phyloP scores from a whole-genome alignment of 23 tunicate species.

The Ciona savignyi region DNA sequence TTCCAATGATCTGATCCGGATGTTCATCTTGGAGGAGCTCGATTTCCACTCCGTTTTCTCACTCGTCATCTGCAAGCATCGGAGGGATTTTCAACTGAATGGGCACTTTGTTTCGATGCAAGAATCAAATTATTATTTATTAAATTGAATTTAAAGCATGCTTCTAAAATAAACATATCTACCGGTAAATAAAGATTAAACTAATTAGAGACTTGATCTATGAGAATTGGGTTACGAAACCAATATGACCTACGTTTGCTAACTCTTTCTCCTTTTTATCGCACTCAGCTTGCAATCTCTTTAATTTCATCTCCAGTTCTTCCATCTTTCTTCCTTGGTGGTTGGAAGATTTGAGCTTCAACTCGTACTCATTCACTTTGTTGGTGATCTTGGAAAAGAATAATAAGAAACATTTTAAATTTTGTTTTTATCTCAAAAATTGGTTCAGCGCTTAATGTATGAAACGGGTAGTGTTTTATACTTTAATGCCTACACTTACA shows the following conservation, averaged over 20 bases:
- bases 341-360: background rate
- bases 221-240: too few species aligned
- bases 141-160: background rate
- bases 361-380: background rate
- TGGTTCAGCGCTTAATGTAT: too few species aligned
- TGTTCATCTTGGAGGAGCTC: background rate
- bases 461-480: too few species aligned
- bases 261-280: background rate
- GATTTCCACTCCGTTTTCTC: background rate
- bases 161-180: background rate
- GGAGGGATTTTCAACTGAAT: too few species aligned
- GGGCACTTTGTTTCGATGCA: too few species aligned
- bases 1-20: slow-evolving; percentile 16
- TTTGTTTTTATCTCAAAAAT: too few species aligned
- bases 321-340: background rate
- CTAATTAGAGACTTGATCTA: background rate
- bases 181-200: background rate
- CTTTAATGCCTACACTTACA: too few species aligned
- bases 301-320: background rate
- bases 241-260: background rate
- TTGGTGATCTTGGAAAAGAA: too few species aligned
- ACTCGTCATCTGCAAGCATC: background rate
- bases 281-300: background rate
- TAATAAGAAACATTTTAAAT: too few species aligned
- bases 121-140: background rate